Conservation (phyloP, 2,888 invertebrate genomes). For the Argynnis bischoffii region DNA sequence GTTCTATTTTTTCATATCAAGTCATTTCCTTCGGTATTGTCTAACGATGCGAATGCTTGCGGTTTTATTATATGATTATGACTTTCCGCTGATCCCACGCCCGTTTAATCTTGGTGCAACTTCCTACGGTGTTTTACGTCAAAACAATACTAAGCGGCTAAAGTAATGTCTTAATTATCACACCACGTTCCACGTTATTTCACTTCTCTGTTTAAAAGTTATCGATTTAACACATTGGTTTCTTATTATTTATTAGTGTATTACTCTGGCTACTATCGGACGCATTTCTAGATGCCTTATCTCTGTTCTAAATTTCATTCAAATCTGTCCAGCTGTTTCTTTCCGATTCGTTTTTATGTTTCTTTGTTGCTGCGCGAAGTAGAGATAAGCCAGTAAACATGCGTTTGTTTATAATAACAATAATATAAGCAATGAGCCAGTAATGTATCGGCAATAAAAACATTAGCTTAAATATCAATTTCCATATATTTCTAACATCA, state of each 20-base stretch:
- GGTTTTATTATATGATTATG: constrained; percentile 36
- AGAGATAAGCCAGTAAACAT: no score
- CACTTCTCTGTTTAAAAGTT: constrained; percentile 12
- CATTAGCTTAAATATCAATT: no score
- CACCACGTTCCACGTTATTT: not conserved
- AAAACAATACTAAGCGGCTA: not conserved
- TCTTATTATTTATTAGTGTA: not conserved
- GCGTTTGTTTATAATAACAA: no score
- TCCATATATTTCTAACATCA: no score
- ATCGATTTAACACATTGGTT: not conserved
- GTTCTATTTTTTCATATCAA: constrained; percentile 7
- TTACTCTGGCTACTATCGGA: no score
- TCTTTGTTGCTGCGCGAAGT: no score
- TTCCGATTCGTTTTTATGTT: no score
- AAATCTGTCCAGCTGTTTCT: no score
- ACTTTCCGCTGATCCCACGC: constrained; percentile 31
- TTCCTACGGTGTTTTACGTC: constrained; percentile 23
- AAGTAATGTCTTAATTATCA: constrained; percentile 18
- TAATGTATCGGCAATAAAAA: no score
- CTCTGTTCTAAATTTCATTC: no score
- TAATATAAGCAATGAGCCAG: no score
- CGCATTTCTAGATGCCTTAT: no score
- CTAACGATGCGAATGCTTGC: constrained; percentile 19
- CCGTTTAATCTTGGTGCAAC: constrained; percentile 20
- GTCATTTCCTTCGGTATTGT: constrained; percentile 19